Evolutionary conservation across 1,140 invertebrate species (phyloP).

Genomic region (Drosophila nikananu): DNA sequence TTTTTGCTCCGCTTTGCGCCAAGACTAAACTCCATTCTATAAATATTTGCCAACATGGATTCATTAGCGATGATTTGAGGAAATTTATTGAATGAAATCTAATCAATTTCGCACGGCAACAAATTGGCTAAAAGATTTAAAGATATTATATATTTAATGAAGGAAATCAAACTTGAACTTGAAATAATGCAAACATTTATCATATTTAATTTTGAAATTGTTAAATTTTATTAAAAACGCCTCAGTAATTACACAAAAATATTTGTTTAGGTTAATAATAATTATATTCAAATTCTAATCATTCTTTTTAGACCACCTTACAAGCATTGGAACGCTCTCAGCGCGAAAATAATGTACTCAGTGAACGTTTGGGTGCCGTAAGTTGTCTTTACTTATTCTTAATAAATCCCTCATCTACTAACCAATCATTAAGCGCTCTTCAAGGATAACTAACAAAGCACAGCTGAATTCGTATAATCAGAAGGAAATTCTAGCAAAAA

Average conservation of each 20-base stretch:
- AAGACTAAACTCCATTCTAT: slow-evolving; percentile 42
- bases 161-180: neutral
- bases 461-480: slow-evolving; percentile 10
- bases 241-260: too few species aligned
- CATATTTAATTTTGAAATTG: neutral
- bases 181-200: neutral
- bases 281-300: slow-evolving; percentile 1
- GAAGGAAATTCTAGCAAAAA: neutral
- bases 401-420: slow-evolving; percentile 18
- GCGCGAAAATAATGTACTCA: slow-evolving; percentile 88
- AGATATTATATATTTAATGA: neutral
- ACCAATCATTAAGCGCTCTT: slow-evolving; percentile 15
- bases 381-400: slow-evolving; percentile 37
- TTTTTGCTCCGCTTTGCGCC: slow-evolving; percentile 40
- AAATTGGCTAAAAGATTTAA: slow-evolving; percentile 1
- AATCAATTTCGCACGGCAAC: slow-evolving; percentile 3
- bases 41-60: slow-evolving; percentile 35
- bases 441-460: slow-evolving; percentile 16
- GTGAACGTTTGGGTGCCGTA: slow-evolving; percentile 87
- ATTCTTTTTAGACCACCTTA: slow-evolving; percentile 84
- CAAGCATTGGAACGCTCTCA: slow-evolving; percentile 88
- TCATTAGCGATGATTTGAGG: slow-evolving; percentile 5
- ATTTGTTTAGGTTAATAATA: neutral
- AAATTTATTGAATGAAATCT: slow-evolving; percentile 19
- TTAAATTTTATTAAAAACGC: too few species aligned